Conservation (phyloP, 2,888 invertebrate species). For the Agrochola lota region DNA sequence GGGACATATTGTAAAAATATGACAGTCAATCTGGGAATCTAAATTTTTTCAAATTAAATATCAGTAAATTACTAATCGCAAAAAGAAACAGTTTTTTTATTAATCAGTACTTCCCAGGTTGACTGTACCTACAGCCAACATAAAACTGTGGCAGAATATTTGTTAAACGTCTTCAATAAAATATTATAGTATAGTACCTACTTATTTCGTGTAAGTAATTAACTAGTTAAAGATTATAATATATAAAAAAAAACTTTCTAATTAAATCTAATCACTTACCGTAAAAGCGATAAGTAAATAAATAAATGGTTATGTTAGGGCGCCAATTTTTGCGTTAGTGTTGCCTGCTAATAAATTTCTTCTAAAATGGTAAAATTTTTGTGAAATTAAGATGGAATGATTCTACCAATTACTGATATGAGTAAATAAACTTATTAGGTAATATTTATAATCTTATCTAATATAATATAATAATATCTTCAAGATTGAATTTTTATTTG, state of each 20-base stretch:
- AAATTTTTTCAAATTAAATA: too few species aligned
- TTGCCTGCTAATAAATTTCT: slow-evolving; percentile 39
- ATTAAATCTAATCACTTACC: slow-evolving; percentile 43
- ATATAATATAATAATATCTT: too few species aligned
- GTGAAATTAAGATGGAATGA: not conserved
- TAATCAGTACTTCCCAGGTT: slow-evolving; percentile 10
- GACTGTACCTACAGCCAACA: not conserved
- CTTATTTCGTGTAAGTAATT: slow-evolving; percentile 15
- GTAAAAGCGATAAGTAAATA: not conserved
- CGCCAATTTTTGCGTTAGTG: slow-evolving; percentile 31
- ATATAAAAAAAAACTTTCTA: slow-evolving; percentile 4
- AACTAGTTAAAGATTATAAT: not conserved
- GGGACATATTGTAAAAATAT: not conserved
- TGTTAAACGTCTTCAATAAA: not conserved
- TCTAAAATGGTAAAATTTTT: slow-evolving; percentile 42
- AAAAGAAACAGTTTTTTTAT: not conserved
- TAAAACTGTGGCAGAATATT: slow-evolving; percentile 16
- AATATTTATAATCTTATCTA: too few species aligned
- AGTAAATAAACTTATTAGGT: not conserved
- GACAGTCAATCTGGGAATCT: slow-evolving; percentile 22
- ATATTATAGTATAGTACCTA: not conserved
- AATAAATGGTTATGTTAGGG: not conserved
- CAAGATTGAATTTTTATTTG: too few species aligned
- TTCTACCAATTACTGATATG: not conserved
- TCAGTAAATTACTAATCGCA: too few species aligned